Base-by-base conservation (phyloP, 2,113 vertebrate genomes). In the Semicossyphus pulcher region DNA sequence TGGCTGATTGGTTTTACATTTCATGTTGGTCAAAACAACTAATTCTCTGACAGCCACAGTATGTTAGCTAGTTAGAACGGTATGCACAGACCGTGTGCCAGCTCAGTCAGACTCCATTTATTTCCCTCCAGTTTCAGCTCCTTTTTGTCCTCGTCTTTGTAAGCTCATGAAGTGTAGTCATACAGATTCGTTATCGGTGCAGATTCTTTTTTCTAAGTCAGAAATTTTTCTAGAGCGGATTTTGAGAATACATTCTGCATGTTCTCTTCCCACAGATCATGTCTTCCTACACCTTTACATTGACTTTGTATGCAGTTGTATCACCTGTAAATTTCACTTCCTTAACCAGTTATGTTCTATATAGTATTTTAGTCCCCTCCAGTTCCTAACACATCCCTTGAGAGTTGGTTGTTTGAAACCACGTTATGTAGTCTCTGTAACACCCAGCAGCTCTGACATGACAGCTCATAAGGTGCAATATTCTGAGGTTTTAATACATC, bases 401-500 rank as follows among this genome's bases (percentile, higher is more conserved):
- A 58, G 64, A 54, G 54, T 59, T 11, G 2, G 54, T 45, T 28
- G 36, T 9, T 56, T 51, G 61, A 31, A 61, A 56, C 71, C 51
- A 10, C 37, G 18, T 57, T 62, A 39, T 10, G 7, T 10, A 4
- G 10, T 31, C 23, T 44, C 34, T 20, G 15, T 26, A 67, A 48
- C 58, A 53, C 36, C 58, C 54, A 34, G 60, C 54, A 26, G 57
- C 25, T 78, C 49, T 73, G 65, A 66, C 68, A 62, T 37, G 72
- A 80, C 74, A 63, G 57, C 62, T 75, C 51, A 41, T 61, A 44
- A 58, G 60, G 11, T 54, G 52, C 29, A 41, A 42, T 70, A 51
- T 71, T 65, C 69, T 34, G 65, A 62, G 59, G 29, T 79, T 78
- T 44, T 84, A 69, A 79, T 80, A 52, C 78, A 16, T 83, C 60